Evolutionary conservation across 2,888 invertebrate genomes (phyloP).

Genomic region (Holacanthella duospinosa): DNA sequence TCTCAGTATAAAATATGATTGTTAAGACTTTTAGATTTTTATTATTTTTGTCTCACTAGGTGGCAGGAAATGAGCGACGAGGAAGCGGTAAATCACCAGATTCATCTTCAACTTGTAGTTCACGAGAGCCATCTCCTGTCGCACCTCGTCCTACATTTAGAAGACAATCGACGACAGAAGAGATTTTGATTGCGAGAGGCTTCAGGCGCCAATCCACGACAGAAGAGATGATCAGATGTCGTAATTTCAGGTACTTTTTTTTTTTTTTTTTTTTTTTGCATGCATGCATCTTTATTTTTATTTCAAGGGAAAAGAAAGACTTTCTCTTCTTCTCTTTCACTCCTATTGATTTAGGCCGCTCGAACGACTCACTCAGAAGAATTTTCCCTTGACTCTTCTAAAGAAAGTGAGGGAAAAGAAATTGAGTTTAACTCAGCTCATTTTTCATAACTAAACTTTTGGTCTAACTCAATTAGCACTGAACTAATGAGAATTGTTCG

Average conservation of each 20-base stretch:
- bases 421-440: too few species aligned
- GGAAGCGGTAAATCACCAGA: conserved; percentile 45
- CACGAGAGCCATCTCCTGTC: conserved; percentile 69
- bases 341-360: conserved; percentile 15
- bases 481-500: too few species aligned
- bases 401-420: too few species aligned
- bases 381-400: too few species aligned
- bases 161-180: conserved; percentile 81
- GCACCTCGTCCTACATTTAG: conserved; percentile 56
- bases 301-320: background rate
- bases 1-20: background rate
- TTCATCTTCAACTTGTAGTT: conserved; percentile 58
- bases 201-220: conserved; percentile 82
- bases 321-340: conserved; percentile 2
- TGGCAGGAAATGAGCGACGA: conserved; percentile 26
- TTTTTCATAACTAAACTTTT: too few species aligned
- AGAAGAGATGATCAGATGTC: conserved; percentile 83
- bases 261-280: background rate
- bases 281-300: conserved; percentile 3
- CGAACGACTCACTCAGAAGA: too few species aligned
- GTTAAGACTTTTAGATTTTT: too few species aligned
- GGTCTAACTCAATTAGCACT: too few species aligned
- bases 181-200: conserved; percentile 78
- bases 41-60: background rate
- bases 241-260: conserved; percentile 53